A percentile compares a stretch with the other conserved stretches of the same genome.
These are phyloP conservation scores for Equus przewalskii DNA, from an alignment of 2,113 vertebrate genomes.

Conservation along the genomic window DNA sequence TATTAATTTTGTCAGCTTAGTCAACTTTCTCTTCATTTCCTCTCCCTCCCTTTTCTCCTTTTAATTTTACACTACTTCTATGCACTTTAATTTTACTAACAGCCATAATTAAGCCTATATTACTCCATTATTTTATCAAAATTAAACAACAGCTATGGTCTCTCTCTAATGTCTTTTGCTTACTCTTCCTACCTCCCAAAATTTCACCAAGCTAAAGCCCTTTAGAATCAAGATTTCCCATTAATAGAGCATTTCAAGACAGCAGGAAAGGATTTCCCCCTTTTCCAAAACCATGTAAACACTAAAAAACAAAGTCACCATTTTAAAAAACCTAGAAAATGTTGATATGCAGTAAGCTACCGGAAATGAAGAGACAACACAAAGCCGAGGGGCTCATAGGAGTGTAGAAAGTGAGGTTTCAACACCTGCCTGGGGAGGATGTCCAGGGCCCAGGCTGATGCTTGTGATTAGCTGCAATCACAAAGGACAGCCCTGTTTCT, in stretches of 20 bases:
- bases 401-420: background rate
- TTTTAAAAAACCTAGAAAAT: slow-evolving; percentile 7
- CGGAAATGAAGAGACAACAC: background rate
- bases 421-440: background rate
- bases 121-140: slow-evolving; percentile 35
- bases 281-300: background rate
- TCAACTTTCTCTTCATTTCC: slow-evolving; percentile 17
- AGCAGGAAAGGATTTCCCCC: background rate
- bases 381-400: background rate
- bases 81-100: background rate
- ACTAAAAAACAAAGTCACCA: background rate
- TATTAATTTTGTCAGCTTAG: slow-evolving; percentile 23
- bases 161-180: background rate
- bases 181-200: background rate
- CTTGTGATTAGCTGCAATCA: background rate
- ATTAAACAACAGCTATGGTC: background rate
- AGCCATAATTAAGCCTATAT: slow-evolving; percentile 1
- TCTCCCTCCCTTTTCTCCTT: background rate
- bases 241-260: background rate
- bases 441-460: background rate
- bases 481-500: background rate
- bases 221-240: background rate
- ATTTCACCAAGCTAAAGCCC: background rate
- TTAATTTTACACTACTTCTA: slow-evolving; percentile 26
- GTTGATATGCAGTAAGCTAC: background rate